Percentiles rank a stretch among this genome's conserved stretches.
Conservation (phyloP, 2,113 vertebrate species). For the Semnopithecus entellus region DNA sequence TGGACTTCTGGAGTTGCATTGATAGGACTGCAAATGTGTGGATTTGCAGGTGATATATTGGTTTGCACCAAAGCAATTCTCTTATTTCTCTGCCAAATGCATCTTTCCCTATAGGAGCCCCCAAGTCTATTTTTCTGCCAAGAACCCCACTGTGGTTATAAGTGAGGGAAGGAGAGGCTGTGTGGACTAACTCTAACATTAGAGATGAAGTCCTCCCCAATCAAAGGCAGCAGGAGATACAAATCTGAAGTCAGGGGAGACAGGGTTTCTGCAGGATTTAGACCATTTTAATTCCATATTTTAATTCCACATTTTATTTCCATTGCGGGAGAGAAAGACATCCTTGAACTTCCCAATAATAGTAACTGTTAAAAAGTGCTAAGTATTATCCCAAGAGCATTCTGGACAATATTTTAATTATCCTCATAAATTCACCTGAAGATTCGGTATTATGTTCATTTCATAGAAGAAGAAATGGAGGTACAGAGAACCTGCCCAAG, state of each 20-base stretch:
- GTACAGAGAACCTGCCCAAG: background rate
- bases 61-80: background rate
- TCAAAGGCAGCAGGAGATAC: background rate
- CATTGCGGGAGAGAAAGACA: background rate
- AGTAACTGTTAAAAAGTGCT: background rate
- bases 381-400: background rate
- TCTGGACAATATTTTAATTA: background rate
- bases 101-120: background rate
- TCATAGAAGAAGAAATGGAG: background rate
- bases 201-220: background rate
- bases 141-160: background rate
- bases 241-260: background rate
- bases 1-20: background rate
- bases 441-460: background rate
- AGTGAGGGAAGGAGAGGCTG: background rate
- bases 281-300: background rate
- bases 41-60: background rate
- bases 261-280: background rate
- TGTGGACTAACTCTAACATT: background rate
- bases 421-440: background rate
- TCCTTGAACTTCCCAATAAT: background rate
- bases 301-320: background rate
- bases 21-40: background rate
- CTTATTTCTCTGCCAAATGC: background rate
- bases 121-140: background rate